Evolutionary conservation across 2,113 vertebrate genomes (phyloP).

Genomic region (Patagioenas fasciata): DNA sequence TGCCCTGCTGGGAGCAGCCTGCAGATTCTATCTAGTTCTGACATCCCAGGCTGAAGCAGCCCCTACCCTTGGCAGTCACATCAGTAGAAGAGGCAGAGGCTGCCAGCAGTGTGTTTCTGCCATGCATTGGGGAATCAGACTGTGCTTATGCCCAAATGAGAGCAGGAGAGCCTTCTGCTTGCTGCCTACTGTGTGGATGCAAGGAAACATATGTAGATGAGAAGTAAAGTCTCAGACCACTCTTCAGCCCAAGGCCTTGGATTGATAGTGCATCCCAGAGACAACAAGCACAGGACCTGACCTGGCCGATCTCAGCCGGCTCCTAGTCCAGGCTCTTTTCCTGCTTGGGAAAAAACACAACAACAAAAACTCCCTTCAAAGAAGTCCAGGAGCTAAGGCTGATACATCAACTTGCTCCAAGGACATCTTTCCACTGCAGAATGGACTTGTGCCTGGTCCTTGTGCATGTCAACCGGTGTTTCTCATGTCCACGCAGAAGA

Average conservation of each 20-base stretch:
- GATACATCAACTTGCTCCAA: not conserved
- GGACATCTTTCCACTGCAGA: not conserved
- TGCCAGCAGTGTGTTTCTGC: not conserved
- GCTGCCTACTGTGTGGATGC: not conserved
- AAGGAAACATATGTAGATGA: not conserved
- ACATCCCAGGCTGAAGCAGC: not conserved
- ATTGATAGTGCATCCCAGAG: not conserved
- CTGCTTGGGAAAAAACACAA: not conserved
- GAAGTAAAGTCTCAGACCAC: not conserved
- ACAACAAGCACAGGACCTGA: not conserved
- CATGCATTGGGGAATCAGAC: not conserved
- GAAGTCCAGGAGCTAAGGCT: not conserved
- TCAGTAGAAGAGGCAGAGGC: not conserved
- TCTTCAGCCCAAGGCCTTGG: not conserved
- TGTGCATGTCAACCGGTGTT: not conserved
- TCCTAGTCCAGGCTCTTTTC: not conserved
- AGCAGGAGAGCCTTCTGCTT: not conserved
- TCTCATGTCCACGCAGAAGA: not conserved
- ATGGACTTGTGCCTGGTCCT: not conserved
- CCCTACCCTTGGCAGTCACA: not conserved
- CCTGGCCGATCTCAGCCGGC: not conserved
- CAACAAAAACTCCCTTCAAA: not conserved
- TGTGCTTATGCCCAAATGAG: accelerated
- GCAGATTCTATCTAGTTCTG: not conserved
- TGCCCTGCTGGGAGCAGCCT: not conserved